phyloP scores from a whole-genome alignment of 2,113 vertebrate genomes.

The Pygoscelis antarcticus region DNA sequence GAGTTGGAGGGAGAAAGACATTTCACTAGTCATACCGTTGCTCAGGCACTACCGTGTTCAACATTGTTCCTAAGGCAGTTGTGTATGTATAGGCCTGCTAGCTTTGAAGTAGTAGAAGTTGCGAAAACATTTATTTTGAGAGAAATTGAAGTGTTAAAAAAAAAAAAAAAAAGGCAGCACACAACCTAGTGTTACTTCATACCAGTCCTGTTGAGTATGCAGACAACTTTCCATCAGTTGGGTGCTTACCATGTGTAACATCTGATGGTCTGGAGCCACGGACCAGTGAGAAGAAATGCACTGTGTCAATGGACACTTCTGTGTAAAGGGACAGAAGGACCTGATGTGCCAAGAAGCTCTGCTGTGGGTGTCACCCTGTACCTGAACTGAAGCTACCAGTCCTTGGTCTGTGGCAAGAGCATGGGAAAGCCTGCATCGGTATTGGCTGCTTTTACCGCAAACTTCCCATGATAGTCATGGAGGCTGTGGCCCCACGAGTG shows the following conservation, averaged over 20 bases:
- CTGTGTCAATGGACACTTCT: not conserved
- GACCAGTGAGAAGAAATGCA: not conserved
- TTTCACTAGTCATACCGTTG: not conserved
- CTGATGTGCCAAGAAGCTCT: not conserved
- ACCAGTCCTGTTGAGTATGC: not conserved
- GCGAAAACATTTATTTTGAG: not conserved
- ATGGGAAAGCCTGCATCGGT: not conserved
- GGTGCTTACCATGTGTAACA: not conserved
- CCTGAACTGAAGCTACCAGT: not conserved
- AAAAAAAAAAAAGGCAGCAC: not conserved
- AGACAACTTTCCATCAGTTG: not conserved
- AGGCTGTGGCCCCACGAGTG: rapidly evolving
- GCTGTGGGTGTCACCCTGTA: no score
- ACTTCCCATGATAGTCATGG: not conserved
- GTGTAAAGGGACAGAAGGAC: not conserved
- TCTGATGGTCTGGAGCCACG: not conserved
- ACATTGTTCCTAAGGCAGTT: not conserved
- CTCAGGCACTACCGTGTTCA: not conserved
- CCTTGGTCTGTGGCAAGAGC: not conserved
- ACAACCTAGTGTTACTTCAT: not conserved
- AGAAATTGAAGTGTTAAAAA: not conserved
- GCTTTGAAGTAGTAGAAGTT: not conserved
- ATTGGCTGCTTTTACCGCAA: not conserved
- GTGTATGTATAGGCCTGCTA: not conserved
- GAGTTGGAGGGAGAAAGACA: not conserved